A percentile compares a stretch with the other conserved stretches of the same genome.
Evolutionary conservation across 2,113 vertebrate genomes (phyloP).

Genomic region (Zootoca vivipara): DNA sequence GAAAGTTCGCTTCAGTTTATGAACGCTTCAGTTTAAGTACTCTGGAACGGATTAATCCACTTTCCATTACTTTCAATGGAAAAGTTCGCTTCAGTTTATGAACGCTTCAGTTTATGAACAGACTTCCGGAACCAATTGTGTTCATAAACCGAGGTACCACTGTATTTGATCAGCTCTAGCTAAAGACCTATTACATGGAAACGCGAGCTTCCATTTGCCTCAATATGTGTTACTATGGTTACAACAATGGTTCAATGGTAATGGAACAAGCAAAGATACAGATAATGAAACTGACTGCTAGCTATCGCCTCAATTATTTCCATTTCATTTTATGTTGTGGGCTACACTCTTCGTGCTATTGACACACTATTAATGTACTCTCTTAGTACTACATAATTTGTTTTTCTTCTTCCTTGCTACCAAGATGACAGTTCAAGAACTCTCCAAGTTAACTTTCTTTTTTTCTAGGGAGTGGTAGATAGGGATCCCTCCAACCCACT

Average conservation of each 20-base stretch:
- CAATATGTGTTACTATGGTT: background rate
- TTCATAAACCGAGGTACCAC: no score
- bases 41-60: no score
- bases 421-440: background rate
- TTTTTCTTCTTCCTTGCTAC: conserved; percentile 1
- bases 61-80: no score
- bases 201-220: conserved; percentile 23
- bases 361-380: background rate
- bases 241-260: background rate
- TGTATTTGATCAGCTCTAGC: conserved; percentile 8
- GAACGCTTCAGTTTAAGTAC: no score
- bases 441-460: background rate
- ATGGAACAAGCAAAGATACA: background rate
- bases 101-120: no score
- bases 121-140: no score
- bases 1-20: no score
- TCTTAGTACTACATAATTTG: background rate
- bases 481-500: no score
- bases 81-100: no score
- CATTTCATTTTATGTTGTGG: background rate
- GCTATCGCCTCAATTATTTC: background rate
- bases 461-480: background rate
- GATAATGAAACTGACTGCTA: background rate
- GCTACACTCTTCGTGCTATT: background rate
- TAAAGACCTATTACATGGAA: conserved; percentile 2